Percentiles rank a stretch among this genome's conserved stretches.
Conservation (phyloP, 2,113 vertebrate species). For the Todiramphus saurophagus region DNA sequence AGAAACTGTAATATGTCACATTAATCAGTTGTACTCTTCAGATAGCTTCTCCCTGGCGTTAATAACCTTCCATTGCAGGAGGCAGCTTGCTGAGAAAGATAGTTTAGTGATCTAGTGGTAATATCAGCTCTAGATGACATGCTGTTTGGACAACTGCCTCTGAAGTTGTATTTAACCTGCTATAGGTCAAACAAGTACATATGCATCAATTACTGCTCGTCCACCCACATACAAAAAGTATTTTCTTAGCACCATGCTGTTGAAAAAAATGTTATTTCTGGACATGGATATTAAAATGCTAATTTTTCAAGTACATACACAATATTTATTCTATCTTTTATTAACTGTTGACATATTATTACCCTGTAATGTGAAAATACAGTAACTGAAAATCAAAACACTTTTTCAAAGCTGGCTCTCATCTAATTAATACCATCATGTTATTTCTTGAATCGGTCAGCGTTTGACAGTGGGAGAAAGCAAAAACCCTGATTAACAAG, state of each 20-base stretch:
- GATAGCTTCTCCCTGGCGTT: constrained; percentile 75
- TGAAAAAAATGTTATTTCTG: background rate
- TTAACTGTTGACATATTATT: constrained; percentile 5
- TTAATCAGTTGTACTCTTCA: constrained; percentile 81
- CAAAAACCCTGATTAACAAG: background rate
- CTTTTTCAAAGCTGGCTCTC: background rate
- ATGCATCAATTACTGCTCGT: background rate
- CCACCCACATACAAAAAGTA: background rate
- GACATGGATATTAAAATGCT: background rate
- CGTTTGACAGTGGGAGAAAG: background rate
- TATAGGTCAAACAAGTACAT: constrained; percentile 4
- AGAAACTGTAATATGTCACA: constrained; percentile 75
- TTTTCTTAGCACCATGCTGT: background rate
- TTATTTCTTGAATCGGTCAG: background rate
- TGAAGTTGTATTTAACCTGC: constrained; percentile 7
- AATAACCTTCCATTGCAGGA: constrained; percentile 49
- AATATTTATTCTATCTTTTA: constrained; percentile 5
- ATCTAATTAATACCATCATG: background rate
- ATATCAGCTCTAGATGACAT: constrained; percentile 1
- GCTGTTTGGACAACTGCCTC: constrained; percentile 27
- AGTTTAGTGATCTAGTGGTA: background rate
- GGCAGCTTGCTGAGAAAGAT: constrained; percentile 35
- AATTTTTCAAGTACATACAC: constrained; percentile 17
- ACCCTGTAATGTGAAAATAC: background rate
- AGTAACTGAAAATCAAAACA: background rate